Evolutionary conservation across 2,888 invertebrate species (phyloP).

Genomic region (Lamellibrachia satsuma): DNA sequence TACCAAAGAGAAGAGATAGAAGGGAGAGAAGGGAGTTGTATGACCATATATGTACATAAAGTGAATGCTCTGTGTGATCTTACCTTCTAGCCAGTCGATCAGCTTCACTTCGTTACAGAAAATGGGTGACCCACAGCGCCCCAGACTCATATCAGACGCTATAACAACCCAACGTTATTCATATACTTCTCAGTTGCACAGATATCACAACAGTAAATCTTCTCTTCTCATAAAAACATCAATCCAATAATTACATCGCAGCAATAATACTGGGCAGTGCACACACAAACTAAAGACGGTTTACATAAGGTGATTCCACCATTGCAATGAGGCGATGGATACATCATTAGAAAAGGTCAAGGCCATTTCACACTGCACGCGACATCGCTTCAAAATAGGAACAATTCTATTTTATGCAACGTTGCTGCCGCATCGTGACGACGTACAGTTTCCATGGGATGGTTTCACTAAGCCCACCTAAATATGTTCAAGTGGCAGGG

Average conservation of each 20-base stretch:
- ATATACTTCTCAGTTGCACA: not conserved
- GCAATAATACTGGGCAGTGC: not conserved
- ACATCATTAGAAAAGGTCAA: no score
- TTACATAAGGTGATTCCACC: constrained; percentile 7
- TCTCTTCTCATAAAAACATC: not conserved
- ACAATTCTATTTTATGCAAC: no score
- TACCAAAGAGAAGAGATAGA: no score
- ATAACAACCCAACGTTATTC: constrained; percentile 36
- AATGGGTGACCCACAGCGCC: constrained; percentile 88
- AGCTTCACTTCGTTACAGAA: constrained; percentile 85
- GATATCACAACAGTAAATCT: not conserved
- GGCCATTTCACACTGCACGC: no score
- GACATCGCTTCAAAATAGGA: not conserved
- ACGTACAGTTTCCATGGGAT: no score
- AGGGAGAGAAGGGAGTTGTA: no score
- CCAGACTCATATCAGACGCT: constrained; percentile 76
- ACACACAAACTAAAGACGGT: not conserved
- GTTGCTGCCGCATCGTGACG: no score
- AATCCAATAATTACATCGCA: not conserved
- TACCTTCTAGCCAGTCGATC: constrained; percentile 90
- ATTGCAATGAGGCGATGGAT: not conserved
- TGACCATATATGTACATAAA: no score
- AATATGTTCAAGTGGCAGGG: no score
- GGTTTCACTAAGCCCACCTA: no score
- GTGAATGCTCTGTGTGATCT: not conserved